phyloP scores from a whole-genome alignment of 2,797 vertebrate species.

The Bufotes viridis region DNA sequence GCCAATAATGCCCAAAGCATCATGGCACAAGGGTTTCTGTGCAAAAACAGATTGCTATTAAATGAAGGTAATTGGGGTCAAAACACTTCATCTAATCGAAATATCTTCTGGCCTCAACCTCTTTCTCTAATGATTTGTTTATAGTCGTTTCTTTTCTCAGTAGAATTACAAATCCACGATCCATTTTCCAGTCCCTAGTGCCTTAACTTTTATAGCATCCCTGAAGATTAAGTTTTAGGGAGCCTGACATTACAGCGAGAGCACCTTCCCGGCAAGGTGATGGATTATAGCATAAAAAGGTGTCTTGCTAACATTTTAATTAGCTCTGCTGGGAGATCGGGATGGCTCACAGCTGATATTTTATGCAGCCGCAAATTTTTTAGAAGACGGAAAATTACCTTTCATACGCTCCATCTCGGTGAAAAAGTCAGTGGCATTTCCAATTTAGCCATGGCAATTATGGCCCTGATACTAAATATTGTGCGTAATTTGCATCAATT shows the following conservation, averaged over 20 bases:
- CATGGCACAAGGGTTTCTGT: background rate
- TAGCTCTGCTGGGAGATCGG: slow-evolving; percentile 60
- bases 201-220: slow-evolving; percentile 48
- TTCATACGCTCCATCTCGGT: slow-evolving; percentile 19
- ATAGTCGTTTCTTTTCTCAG: slow-evolving; percentile 15
- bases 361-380: slow-evolving; percentile 60
- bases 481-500: slow-evolving; percentile 56
- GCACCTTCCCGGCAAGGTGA: slow-evolving; percentile 59
- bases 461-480: slow-evolving; percentile 53
- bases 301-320: slow-evolving; percentile 63
- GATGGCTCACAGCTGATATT: slow-evolving; percentile 56
- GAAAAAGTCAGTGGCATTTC: slow-evolving; percentile 47
- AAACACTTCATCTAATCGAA: slow-evolving; percentile 23
- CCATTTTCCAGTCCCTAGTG: slow-evolving; percentile 48
- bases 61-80: slow-evolving; percentile 54
- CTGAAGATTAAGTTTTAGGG: slow-evolving; percentile 51
- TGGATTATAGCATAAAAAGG: slow-evolving; percentile 61
- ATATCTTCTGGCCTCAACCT: slow-evolving; percentile 14
- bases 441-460: slow-evolving; percentile 48
- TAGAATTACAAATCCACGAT: slow-evolving; percentile 45
- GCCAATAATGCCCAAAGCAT: background rate
- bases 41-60: slow-evolving; percentile 24
- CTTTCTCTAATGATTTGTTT: slow-evolving; percentile 52
- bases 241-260: slow-evolving; percentile 42
- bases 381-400: slow-evolving; percentile 56